Conservation (phyloP, 2,113 vertebrate species). For the Brienomyrus brachyistius region DNA sequence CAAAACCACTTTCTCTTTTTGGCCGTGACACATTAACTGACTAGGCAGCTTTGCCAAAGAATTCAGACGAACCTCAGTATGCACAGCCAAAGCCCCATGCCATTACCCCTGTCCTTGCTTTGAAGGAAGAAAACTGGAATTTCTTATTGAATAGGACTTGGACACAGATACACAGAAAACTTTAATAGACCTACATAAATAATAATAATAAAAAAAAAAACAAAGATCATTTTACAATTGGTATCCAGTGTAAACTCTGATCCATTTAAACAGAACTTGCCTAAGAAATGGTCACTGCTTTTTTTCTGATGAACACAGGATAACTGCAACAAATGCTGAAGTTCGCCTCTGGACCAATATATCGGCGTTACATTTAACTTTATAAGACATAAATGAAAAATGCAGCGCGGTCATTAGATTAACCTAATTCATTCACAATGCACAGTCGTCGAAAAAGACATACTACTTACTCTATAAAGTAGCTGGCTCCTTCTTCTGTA, state of each 20-base stretch:
- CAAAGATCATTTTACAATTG: not conserved
- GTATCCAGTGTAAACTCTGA: not conserved
- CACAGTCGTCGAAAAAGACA: not conserved
- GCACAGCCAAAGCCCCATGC: not conserved
- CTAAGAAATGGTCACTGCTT: not conserved
- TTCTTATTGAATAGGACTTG: not conserved
- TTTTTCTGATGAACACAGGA: not conserved
- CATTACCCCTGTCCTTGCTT: not conserved
- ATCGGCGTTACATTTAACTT: not conserved
- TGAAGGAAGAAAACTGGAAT: not conserved
- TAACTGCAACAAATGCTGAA: not conserved
- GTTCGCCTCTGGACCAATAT: not conserved
- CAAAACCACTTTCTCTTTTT: constrained; percentile 5
- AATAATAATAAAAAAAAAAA: not conserved
- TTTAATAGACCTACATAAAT: not conserved
- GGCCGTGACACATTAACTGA: not conserved
- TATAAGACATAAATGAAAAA: not conserved
- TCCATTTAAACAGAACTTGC: not conserved
- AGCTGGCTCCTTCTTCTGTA: constrained; percentile 93
- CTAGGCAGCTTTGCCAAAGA: not conserved
- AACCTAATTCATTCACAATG: not conserved
- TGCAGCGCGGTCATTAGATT: not conserved
- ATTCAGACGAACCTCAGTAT: not conserved
- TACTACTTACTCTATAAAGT: constrained; percentile 94
- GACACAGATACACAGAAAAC: not conserved